Base-by-base conservation (phyloP, 2,797 vertebrate species). In the Rhinichthys osculus region DNA sequence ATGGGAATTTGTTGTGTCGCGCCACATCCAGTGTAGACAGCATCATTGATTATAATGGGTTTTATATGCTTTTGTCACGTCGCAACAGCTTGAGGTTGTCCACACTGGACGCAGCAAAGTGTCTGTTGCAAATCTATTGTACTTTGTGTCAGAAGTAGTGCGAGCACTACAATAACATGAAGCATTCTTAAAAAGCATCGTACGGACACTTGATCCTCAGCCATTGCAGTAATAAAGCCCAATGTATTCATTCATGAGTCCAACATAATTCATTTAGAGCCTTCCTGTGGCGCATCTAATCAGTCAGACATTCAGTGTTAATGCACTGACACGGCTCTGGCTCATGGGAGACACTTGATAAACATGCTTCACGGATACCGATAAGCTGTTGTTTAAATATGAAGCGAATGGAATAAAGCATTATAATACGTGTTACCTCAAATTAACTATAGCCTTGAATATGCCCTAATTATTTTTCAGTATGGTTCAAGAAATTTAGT, bases 231-330 rank as follows among this genome's bases (percentile, higher is more conserved):
- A 66, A 80, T 40, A 23, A 35, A 82, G 57, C 67, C 82, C 74
- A 19, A 23, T 54, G 76, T 47, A 86, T 84, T 87, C 83, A 71
- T 74, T 83, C n/a, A 38, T 35, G 74, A 62, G 78, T 78, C 85
- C 44, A 40, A 83, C 84, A 83, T 90, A 79, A 83, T 91, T 89
- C 42, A 89, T 90, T 86, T 81, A 89, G 42, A 76, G 71, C 27
- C 81, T 57, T 74, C 59, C 74, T 52, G 76, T 13, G 14, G 50
- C 17, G 47, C 84, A 40, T 79, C 17, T 78, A 50, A 81, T 54
- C 78, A 38, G 44, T 9, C 23, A 47, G 44, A 52, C 11, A 64
- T 71, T 72, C 62, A 80, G 83, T 23, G 4, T 73, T 62, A 72
- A 62, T 44, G 57, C 52, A 35, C n/a, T 66, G 30, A 21, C 66